Evolutionary conservation across 2,888 invertebrate genomes (phyloP).

Genomic region (Platynereis dumerilii): DNA sequence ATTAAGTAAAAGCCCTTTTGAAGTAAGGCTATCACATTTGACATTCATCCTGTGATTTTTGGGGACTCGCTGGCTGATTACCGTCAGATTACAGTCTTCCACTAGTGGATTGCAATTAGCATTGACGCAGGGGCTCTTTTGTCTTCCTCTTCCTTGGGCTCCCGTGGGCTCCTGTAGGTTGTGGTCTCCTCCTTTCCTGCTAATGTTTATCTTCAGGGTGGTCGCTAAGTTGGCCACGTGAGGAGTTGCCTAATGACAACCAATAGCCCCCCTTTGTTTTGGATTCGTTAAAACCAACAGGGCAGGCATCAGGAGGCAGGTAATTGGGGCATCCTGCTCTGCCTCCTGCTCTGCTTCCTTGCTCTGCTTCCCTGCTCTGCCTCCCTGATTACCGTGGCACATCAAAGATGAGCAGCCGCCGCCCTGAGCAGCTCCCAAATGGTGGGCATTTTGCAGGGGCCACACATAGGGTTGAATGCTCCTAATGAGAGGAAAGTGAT

Average conservation of each 20-base stretch:
- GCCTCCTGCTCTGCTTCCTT: background rate
- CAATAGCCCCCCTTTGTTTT: slow-evolving; percentile 23
- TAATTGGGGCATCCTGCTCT: background rate
- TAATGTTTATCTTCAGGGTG: slow-evolving; percentile 6
- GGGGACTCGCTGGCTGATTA: slow-evolving; percentile 2
- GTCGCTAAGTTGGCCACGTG: background rate
- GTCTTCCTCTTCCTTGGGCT: no score
- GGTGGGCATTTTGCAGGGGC: no score
- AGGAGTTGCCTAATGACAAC: slow-evolving; percentile 17
- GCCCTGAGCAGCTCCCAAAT: background rate
- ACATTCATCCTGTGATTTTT: slow-evolving; percentile 26
- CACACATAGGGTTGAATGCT: no score
- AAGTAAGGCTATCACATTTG: slow-evolving; percentile 27
- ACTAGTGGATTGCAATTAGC: background rate
- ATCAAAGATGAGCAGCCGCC: slow-evolving; percentile 5
- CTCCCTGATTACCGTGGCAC: background rate
- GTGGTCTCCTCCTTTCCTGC: background rate
- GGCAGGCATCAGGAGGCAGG: background rate
- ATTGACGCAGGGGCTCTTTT: background rate
- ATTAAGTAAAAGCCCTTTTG: slow-evolving; percentile 25
- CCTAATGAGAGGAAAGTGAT: no score
- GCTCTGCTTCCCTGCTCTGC: background rate
- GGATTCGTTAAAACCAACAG: slow-evolving; percentile 18
- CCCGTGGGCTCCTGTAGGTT: no score
- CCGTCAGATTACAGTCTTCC: background rate